Evolutionary conservation across 2,888 invertebrate species (phyloP), one percentile per base, ranked within the genome.

Genomic region (Lithophane ornitopus): DNA sequence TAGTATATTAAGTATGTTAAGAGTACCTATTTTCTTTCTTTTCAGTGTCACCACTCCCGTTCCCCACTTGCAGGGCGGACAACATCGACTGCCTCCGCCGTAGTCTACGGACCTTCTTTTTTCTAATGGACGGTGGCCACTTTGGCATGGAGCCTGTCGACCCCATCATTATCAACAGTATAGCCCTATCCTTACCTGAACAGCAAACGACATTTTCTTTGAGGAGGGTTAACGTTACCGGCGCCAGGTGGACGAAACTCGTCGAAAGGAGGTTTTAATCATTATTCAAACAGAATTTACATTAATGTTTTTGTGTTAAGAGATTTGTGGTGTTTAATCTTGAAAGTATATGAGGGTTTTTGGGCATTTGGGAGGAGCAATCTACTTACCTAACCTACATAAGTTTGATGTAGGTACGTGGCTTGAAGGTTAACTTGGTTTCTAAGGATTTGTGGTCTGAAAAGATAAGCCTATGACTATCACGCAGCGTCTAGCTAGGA

Each of bases 231-330:
- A 96, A 95, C 74, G 95, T 95, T 28, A 96, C 95, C 16, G 96
- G 96, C 2, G 95, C 93, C 44, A 93, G 92, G 70, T 96, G 96
- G 96, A 95, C 94, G 0, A 95, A 93, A 85, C 90, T 96, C 65
- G 86, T 88, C 41, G 92, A 93, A 74, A 93, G 94, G 82, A 94
- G 93, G 96, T 96, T 87, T 62, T 68, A 72, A 74, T 83, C 63
- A 78, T 82, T 78, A 67, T 78, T 78, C 56, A 75, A 74, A 74
- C 46, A 65, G 26, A 76, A 63, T 61, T 78, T 74, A 22, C 1
- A 67, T 52, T 59, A 58, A 56, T 67, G 63, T 74, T 72, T 56
- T 54, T 56, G 61, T 73, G 41, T 56, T 58, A 52, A 39, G 28
- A 62, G 65, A 70, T 76, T 71, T 87, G 67, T 72, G 69, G 67